phyloP scores from a whole-genome alignment of 2,113 vertebrate species.

The Psophia crepitans region DNA sequence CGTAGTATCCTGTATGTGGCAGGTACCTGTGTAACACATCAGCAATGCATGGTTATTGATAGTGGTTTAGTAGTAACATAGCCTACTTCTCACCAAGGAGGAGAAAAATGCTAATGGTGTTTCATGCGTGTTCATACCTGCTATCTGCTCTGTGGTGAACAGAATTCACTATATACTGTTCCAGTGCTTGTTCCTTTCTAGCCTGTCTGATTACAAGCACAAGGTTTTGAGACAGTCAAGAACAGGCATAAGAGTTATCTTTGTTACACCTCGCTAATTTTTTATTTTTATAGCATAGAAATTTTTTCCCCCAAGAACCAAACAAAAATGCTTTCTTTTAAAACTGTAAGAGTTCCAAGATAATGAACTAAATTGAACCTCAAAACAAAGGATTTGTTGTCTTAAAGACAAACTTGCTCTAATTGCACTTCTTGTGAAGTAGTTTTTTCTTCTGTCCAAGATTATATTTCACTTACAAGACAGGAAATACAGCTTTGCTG shows the following conservation, averaged over 20 bases:
- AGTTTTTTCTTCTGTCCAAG: not conserved
- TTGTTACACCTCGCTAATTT: not conserved
- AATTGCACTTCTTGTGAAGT: not conserved
- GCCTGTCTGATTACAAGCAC: not conserved
- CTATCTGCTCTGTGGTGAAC: not conserved
- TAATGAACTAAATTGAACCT: not conserved
- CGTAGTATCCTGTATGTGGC: not conserved
- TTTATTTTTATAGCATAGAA: not conserved
- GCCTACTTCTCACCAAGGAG: not conserved
- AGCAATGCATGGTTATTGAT: not conserved
- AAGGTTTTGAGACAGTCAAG: not conserved
- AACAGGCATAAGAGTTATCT: not conserved
- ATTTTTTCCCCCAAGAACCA: not conserved
- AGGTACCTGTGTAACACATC: not conserved
- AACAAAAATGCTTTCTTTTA: not conserved
- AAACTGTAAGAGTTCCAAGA: not conserved
- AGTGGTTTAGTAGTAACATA: not conserved
- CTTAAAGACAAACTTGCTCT: not conserved
- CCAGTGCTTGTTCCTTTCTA: not conserved
- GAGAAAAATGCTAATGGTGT: not conserved
- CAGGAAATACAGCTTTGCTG: constrained; percentile 36
- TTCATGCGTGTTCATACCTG: not conserved
- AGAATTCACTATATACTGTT: not conserved
- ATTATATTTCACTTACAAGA: not conserved
- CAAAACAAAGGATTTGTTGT: not conserved